Base-by-base conservation (phyloP, 2,797 vertebrate species). In the Rhinatrema bivittatum region DNA sequence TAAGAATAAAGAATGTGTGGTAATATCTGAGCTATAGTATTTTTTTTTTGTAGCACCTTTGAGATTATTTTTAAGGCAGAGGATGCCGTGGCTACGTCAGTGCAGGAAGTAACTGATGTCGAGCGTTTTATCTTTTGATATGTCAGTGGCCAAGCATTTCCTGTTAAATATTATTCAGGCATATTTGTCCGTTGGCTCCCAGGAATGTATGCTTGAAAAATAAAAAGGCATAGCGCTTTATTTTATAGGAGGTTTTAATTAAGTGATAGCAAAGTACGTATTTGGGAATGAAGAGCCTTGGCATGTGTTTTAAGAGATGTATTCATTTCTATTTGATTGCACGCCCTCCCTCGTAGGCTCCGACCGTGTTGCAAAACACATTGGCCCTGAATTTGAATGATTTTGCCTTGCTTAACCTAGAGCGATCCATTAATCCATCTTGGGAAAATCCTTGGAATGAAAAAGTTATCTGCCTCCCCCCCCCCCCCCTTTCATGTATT, bases 81-180 rank as follows among this genome's bases (percentile, higher is more conserved):
- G 32, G 33, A 32, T 33, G 46, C 36, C 22, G 22, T 50, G 46
- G 46, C n/a, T n/a, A n/a, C n/a, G n/a, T 61, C 47, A 41, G 25
- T 1, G 5, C 38, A 53, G 54, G 62, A 74, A 72, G 52, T 61
- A 65, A 57, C 54, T 62, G 66, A 58, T 53, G 59, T 38, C 40
- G 68, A 76, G 78, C 81, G 74, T 76, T 64, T 72, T 73, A 72
- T 72, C 73, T 78, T 49, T 44, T 50, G 71, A 75, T 73, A 62
- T 72, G 71, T 69, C 56, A 56, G 46, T 53, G 68, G 53, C 73
- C 70, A 80, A 65, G 70, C 66, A 68, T 75, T 81, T 82, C 74
- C 72, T 77, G 70, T 59, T 58, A 55, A 31, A 29, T 50, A 27
- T 68, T 68, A 72, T 58, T 56, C n/a, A n/a, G n/a, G n/a, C n/a